phyloP scores from a whole-genome alignment of 2,113 vertebrate species.

The Lanius collurio region DNA sequence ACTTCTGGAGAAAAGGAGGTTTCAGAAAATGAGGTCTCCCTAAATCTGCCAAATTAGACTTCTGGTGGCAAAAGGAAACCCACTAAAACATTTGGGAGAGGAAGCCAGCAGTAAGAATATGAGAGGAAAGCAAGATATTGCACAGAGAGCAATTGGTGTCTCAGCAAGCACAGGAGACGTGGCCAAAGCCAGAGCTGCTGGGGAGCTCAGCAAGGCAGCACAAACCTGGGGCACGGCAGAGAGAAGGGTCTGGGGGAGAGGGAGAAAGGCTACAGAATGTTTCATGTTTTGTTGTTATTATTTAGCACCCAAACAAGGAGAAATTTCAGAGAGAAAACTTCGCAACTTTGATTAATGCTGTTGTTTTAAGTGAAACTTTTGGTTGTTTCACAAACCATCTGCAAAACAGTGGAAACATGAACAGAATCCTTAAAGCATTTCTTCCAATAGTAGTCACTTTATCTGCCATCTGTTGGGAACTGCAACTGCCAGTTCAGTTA shows the following conservation, averaged over 20 bases:
- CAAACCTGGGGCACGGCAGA: neutral
- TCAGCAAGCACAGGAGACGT: neutral
- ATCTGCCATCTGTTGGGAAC: neutral
- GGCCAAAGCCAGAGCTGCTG: neutral
- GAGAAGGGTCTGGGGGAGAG: neutral
- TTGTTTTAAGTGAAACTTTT: conserved; percentile 36
- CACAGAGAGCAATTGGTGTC: accelerated
- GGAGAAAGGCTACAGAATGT: neutral
- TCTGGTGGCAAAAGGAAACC: neutral
- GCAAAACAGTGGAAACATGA: conserved; percentile 47
- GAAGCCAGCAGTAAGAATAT: neutral
- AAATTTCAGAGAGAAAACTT: neutral
- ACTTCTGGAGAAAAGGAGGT: neutral
- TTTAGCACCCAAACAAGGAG: neutral
- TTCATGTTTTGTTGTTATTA: neutral
- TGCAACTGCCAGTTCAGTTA: neutral
- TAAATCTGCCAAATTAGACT: neutral
- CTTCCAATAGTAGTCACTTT: conserved; percentile 36
- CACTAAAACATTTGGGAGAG: neutral
- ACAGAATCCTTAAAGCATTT: conserved; percentile 50
- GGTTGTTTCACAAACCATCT: conserved; percentile 61
- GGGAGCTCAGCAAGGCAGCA: neutral
- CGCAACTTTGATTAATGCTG: conserved; percentile 24
- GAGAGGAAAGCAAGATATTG: neutral
- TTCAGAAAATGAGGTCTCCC: neutral